phyloP scores from a whole-genome alignment of 1,140 invertebrate genomes.

The Hirudo medicinalis region DNA sequence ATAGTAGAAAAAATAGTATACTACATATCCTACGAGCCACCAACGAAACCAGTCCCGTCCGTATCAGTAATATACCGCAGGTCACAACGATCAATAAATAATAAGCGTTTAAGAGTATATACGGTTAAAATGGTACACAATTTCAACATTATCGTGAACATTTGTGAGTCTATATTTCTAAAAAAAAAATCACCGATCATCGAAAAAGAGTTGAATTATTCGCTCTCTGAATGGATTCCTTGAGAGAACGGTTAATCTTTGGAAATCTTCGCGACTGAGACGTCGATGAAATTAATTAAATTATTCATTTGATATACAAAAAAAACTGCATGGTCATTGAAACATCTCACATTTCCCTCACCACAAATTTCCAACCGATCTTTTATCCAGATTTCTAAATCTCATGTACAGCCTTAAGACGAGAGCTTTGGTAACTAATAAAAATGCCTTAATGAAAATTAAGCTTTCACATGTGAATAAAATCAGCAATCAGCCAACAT shows the following conservation, averaged over 20 bases:
- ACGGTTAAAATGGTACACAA: too few species aligned
- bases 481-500: not conserved
- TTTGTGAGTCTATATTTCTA: too few species aligned
- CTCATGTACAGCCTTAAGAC: not conserved
- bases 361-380: not conserved
- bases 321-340: not conserved
- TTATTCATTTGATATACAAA: too few species aligned
- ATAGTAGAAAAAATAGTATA: too few species aligned
- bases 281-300: not conserved
- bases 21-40: too few species aligned
- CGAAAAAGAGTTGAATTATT: constrained; percentile 5
- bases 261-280: not conserved
- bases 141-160: too few species aligned
- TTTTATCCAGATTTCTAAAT: constrained; percentile 1
- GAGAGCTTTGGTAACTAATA: constrained; percentile 1
- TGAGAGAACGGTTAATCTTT: not conserved
- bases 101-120: too few species aligned
- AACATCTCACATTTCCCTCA: not conserved
- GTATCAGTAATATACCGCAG: too few species aligned
- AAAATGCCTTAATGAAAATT: not conserved
- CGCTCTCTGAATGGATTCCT: constrained; percentile 1
- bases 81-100: too few species aligned
- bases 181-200: not conserved
- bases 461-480: too few species aligned
- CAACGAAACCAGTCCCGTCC: too few species aligned